These are phyloP conservation scores for Steinernema carpocapsae DNA, from an alignment of 2,888 invertebrate genomes.

Conservation along the genomic window DNA sequence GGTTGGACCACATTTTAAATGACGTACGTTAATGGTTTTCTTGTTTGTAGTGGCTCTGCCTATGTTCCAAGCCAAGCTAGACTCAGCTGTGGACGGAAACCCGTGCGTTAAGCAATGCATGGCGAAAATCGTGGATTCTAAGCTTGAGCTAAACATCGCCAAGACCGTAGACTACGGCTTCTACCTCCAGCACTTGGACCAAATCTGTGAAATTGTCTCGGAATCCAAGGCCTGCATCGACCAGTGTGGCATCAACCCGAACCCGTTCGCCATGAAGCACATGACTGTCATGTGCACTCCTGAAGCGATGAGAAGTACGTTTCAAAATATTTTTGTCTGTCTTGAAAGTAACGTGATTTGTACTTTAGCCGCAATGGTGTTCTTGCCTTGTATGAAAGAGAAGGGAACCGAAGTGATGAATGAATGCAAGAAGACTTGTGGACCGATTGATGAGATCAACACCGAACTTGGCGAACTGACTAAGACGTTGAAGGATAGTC, in stretches of 20 bases:
- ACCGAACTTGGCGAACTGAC: not conserved
- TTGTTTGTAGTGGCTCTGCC: not conserved
- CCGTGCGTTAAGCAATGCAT: constrained; percentile 39
- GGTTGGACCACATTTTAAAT: not conserved
- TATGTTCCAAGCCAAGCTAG: constrained; percentile 32
- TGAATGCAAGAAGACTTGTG: constrained; percentile 35
- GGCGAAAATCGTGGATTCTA: constrained; percentile 26
- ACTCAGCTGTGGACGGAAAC: constrained; percentile 29
- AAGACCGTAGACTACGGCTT: constrained; percentile 39
- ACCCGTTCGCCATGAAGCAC: constrained; percentile 39
- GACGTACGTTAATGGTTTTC: not conserved
- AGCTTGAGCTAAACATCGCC: constrained; percentile 35
- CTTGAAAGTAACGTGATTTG: no score
- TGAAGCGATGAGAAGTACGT: constrained; percentile 7
- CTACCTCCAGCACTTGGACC: constrained; percentile 37
- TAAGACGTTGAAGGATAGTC: constrained; percentile 1
- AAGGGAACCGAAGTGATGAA: constrained; percentile 31
- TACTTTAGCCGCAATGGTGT: constrained; percentile 16
- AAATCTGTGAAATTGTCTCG: constrained; percentile 36
- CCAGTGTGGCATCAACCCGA: constrained; percentile 37
- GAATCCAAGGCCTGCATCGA: constrained; percentile 40
- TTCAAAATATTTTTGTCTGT: not conserved
- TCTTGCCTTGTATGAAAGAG: constrained; percentile 36
- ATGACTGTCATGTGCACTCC: constrained; percentile 35
- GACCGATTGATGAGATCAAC: constrained; percentile 27